These are phyloP conservation scores for Epistrophella euchroma DNA, from an alignment of 2,888 invertebrate genomes.

Conservation along the genomic window DNA sequence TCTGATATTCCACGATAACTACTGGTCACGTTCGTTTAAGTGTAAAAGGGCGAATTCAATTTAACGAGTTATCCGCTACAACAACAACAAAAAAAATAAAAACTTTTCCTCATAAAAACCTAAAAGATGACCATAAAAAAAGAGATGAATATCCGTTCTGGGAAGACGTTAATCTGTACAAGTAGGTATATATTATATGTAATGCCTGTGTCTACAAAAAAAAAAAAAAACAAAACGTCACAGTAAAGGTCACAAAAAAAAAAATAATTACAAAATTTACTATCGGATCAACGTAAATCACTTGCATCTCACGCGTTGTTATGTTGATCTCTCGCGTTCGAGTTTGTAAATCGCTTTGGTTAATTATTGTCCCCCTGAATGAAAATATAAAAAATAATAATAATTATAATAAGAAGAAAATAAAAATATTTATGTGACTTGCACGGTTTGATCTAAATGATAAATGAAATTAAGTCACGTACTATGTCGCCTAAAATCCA, in stretches of 20 bases:
- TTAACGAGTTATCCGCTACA: slow-evolving; percentile 26
- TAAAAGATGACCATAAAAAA: slow-evolving; percentile 57
- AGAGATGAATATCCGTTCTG: slow-evolving; percentile 56
- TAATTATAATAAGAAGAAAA: slow-evolving; percentile 1
- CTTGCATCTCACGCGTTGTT: slow-evolving; percentile 46
- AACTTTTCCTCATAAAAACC: slow-evolving; percentile 51
- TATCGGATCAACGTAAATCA: slow-evolving; percentile 74
- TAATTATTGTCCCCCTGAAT: slow-evolving; percentile 48
- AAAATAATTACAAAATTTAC: slow-evolving; percentile 66
- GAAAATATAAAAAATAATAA: not conserved
- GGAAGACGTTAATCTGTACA: slow-evolving; percentile 30
- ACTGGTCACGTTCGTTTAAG: slow-evolving; percentile 36
- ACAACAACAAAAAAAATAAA: too few species aligned
- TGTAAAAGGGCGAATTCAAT: slow-evolving; percentile 35
- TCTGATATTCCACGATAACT: slow-evolving; percentile 22
- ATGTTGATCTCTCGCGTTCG: slow-evolving; percentile 44
- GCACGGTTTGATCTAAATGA: slow-evolving; percentile 67
- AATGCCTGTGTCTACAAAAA: not conserved
- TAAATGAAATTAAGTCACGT: slow-evolving; percentile 75
- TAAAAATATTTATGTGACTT: slow-evolving; percentile 57
- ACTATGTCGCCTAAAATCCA: slow-evolving; percentile 49
- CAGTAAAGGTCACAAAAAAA: slow-evolving; percentile 46
- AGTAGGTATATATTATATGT: not conserved
- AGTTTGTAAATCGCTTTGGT: slow-evolving; percentile 62
- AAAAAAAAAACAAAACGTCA: slow-evolving; percentile 7